Evolutionary conservation across 2,888 invertebrate species (phyloP).

Genomic region (Habrosyne pyritoides): DNA sequence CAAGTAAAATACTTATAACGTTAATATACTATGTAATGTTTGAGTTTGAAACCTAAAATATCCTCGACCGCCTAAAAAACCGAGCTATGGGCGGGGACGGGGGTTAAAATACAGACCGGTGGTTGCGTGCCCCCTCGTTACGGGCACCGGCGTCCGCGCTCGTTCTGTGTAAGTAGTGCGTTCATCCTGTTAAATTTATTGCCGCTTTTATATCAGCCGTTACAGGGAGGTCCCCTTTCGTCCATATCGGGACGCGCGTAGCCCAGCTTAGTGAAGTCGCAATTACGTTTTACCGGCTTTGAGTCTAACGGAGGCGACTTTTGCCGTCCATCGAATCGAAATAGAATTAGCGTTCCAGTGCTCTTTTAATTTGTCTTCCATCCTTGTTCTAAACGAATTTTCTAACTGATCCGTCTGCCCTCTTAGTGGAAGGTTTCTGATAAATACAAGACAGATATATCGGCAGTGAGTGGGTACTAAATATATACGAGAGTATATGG

Average conservation of each 20-base stretch:
- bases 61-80: slow-evolving; percentile 42
- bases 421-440: slow-evolving; percentile 8
- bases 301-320: slow-evolving; percentile 77
- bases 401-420: slow-evolving; percentile 30
- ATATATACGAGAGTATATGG: neutral
- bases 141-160: slow-evolving; percentile 70
- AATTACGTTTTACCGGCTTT: slow-evolving; percentile 83
- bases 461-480: neutral
- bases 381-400: slow-evolving; percentile 72
- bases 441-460: neutral
- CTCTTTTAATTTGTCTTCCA: slow-evolving; percentile 79
- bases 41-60: slow-evolving; percentile 29
- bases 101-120: slow-evolving; percentile 61
- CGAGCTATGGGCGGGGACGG: slow-evolving; percentile 40
- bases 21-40: too few species aligned
- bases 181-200: slow-evolving; percentile 84
- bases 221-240: slow-evolving; percentile 80
- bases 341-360: slow-evolving; percentile 80
- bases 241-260: slow-evolving; percentile 78
- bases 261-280: slow-evolving; percentile 82
- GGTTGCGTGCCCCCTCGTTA: slow-evolving; percentile 74
- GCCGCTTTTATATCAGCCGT: slow-evolving; percentile 83
- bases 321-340: slow-evolving; percentile 82
- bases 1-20: too few species aligned
- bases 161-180: slow-evolving; percentile 81